Evolutionary conservation across 2,797 vertebrate genomes (phyloP).

Genomic region (Cuculus canorus): DNA sequence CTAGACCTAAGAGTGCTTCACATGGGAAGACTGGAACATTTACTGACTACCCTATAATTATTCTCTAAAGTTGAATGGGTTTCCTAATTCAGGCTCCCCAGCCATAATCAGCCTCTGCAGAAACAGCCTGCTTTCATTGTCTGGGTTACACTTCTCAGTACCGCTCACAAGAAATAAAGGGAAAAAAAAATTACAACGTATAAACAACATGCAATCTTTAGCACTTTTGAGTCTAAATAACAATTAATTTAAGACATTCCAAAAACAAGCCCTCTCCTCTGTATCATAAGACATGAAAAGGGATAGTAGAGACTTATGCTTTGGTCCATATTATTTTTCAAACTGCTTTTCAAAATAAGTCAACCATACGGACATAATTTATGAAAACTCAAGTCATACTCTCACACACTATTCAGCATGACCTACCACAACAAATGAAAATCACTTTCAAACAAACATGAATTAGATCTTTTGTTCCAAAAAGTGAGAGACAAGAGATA

Average conservation of each 20-base stretch:
- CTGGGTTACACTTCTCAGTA: background rate
- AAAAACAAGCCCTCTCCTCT: background rate
- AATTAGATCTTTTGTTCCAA: background rate
- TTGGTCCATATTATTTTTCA: background rate
- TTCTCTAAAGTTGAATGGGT: background rate
- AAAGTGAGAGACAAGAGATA: background rate
- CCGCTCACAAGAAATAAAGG: background rate
- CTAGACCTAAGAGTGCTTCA: background rate
- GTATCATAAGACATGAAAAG: background rate
- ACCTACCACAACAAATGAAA: slow-evolving; percentile 22
- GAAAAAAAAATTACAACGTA: background rate
- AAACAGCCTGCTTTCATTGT: background rate
- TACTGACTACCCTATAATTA: background rate
- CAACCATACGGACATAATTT: slow-evolving; percentile 15
- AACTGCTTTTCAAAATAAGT: slow-evolving; percentile 27
- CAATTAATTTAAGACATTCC: background rate
- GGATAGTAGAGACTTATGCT: background rate
- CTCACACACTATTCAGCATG: background rate
- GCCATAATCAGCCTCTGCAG: background rate
- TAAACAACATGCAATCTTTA: background rate
- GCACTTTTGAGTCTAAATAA: background rate
- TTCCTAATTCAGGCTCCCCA: background rate
- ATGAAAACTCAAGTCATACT: slow-evolving; percentile 28
- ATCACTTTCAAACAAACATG: slow-evolving; percentile 8
- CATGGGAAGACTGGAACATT: background rate